Evolutionary conservation across 2,113 vertebrate species (phyloP), one percentile per base, ranked within the genome.

Genomic region (Gymnarchus niloticus): DNA sequence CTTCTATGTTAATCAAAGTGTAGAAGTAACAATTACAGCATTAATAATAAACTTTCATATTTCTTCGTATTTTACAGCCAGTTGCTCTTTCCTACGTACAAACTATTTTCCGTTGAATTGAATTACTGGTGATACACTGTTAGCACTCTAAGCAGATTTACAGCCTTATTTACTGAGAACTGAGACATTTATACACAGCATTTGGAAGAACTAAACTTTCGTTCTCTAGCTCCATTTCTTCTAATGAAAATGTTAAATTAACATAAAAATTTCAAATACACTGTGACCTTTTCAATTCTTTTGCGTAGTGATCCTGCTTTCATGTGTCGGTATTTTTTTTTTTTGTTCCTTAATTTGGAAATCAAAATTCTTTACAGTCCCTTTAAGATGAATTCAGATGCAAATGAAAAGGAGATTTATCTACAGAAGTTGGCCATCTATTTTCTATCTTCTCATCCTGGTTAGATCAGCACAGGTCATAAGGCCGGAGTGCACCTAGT

Each of bases 181-280:
- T 77, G 89, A 91, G 91, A 93, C 91, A 89, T 90, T 86, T 88
- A 83, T 87, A 88, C 85, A 87, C 88, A 83, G 82, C 84, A 49
- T 84, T 69, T 82, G 82, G 49, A 87, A 83, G 52, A 59, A 54
- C 17, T 44, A 78, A 89, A 88, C 88, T 85, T 87, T 84, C 88
- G 88, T 87, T 61, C 84, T 90, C 51, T 84, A 85, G 78, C 87
- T 82, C 76, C 57, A 52, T 87, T 76, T 87, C 85, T 52, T 2
- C 59, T 85, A 86, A 90, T 83, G 56, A 87, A 83, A 48, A 83
- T 78, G 41, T 33, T 65, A 33, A 69, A 69, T 37, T 69, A 37
- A 19, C 33, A 33, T 69, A 12, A 17, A 65, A 69, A 69, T 37
- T 17, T 69, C 28, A 69, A 37, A 69, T 33, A 37, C 28, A 61